These are phyloP conservation scores for Paraplagusia blochii DNA, from an alignment of 2,113 vertebrate genomes.

Conservation along the genomic window DNA sequence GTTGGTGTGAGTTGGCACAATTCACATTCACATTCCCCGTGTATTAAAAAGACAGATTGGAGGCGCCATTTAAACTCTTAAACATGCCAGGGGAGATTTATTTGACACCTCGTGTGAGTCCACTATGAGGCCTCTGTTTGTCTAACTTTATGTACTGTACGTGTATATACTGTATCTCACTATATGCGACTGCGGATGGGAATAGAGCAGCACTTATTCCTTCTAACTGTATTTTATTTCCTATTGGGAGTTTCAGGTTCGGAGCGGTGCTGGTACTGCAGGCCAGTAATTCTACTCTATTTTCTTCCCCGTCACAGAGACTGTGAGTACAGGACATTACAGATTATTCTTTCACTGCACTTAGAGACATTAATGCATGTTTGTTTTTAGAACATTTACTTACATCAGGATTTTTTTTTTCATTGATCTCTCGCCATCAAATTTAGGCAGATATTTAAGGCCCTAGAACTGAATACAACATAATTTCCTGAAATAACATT, in stretches of 20 bases:
- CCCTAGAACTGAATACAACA: no score
- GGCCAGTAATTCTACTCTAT: neutral
- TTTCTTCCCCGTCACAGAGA: neutral
- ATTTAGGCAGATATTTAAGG: no score
- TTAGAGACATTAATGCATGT: no score
- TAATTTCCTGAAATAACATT: no score
- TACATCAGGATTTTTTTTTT: no score
- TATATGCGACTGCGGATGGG: constrained; percentile 12
- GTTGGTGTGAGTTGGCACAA: constrained; percentile 49
- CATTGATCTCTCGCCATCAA: no score
- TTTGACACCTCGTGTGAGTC: constrained; percentile 50
- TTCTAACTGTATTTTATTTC: constrained; percentile 12
- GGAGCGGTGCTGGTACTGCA: neutral
- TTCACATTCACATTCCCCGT: constrained; percentile 51
- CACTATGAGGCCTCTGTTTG: constrained; percentile 40
- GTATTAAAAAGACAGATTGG: constrained; percentile 65
- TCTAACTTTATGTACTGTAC: constrained; percentile 30
- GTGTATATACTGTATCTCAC: neutral
- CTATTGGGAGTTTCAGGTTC: constrained; percentile 6
- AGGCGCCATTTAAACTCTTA: constrained; percentile 60
- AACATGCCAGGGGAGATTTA: constrained; percentile 59
- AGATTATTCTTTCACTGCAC: no score
- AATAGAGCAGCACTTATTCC: constrained; percentile 16
- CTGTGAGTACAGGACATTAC: no score
- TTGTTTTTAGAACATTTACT: no score